Base-by-base conservation (phyloP, 2,797 vertebrate species). In the Tympanoctomys barrerae region DNA sequence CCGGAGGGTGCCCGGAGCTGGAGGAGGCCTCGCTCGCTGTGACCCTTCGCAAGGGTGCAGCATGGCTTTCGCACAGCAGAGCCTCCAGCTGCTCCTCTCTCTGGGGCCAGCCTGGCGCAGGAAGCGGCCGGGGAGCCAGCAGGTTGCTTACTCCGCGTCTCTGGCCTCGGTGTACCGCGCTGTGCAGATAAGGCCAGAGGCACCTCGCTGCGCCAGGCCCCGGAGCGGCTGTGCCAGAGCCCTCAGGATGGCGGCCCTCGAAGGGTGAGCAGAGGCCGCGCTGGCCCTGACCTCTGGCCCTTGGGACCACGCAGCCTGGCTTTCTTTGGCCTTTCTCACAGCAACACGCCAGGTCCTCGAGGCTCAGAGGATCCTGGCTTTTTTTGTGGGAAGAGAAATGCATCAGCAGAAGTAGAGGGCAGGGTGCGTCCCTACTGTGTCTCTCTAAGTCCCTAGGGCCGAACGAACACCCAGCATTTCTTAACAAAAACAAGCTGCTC, bases 401-500 rank as follows among this genome's bases (percentile, higher is more conserved):
- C 64, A 7, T 68, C 49, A 89, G 68, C 70, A 91, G 87, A 92
- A 83, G 84, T n/a, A 22, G 83, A 80, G 94, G 68, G n/a, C 26
- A 75, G 57, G 18, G 7, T 31, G 42, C 39, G 16, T 54, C 52
- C 24, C 52, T 3, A 39, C 24, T 46, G 2, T 62, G n/a, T 28
- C 16, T 39, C 49, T 87, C 21, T 91, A 39, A 80, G 78, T 61
- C 68, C 21, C 70, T 49, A 83, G 31, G 4, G 21, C 77, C 77
- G 71, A 81, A 87, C 22, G 42, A 90, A 14, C 42, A 42, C 3
- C 18, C 82, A 31, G 68, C 5, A 64, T 78, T 92, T 96, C 54
- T 82, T 24, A 85, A 98, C 0, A 90, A 96, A 96, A 97, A 79
- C 73, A 96, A 96, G 84, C 2, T 28, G 57, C 49, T 42, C 68